phyloP scores from a whole-genome alignment of 2,797 vertebrate species.

The Rhinatrema bivittatum region DNA sequence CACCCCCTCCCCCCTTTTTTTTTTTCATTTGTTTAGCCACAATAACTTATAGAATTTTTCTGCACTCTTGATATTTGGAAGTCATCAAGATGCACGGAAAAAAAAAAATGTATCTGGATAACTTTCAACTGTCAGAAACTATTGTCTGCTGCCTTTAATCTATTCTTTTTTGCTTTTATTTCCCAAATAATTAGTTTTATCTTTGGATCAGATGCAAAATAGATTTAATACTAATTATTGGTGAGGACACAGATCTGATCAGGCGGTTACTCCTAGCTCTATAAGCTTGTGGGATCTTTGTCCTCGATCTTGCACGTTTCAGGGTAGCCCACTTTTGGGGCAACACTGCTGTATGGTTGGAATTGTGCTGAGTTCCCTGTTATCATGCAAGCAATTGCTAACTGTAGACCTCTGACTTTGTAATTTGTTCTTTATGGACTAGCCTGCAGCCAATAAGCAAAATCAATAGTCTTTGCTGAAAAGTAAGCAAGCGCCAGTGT shows the following conservation, averaged over 20 bases:
- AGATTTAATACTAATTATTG: conserved; percentile 3
- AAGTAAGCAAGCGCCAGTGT: conserved; percentile 70
- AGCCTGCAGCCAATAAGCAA: conserved; percentile 79
- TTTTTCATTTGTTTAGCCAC: too few species aligned
- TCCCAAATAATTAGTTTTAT: conserved; percentile 6
- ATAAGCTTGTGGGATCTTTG: too few species aligned
- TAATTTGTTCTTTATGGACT: conserved; percentile 86
- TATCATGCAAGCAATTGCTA: conserved; percentile 75
- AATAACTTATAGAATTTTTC: too few species aligned
- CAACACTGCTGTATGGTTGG: conserved; percentile 17
- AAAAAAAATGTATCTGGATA: too few species aligned
- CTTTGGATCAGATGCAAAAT: neutral
- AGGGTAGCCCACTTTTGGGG: conserved; percentile 26
- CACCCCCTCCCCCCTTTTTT: too few species aligned
- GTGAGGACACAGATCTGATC: too few species aligned
- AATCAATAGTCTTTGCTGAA: conserved; percentile 79
- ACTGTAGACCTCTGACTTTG: conserved; percentile 75
- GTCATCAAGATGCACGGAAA: too few species aligned
- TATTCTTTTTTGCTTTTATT: conserved; percentile 3
- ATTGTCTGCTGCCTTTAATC: too few species aligned
- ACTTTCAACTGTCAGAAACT: too few species aligned
- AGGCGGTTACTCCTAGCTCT: too few species aligned
- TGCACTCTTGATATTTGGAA: too few species aligned
- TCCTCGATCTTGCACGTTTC: conserved; percentile 2
- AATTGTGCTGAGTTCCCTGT: conserved; percentile 56